A percentile compares a stretch with the other conserved stretches of the same genome.
These are phyloP conservation scores for Pemphigus obesinymphae DNA, from an alignment of 1,140 invertebrate genomes.

Conservation along the genomic window DNA sequence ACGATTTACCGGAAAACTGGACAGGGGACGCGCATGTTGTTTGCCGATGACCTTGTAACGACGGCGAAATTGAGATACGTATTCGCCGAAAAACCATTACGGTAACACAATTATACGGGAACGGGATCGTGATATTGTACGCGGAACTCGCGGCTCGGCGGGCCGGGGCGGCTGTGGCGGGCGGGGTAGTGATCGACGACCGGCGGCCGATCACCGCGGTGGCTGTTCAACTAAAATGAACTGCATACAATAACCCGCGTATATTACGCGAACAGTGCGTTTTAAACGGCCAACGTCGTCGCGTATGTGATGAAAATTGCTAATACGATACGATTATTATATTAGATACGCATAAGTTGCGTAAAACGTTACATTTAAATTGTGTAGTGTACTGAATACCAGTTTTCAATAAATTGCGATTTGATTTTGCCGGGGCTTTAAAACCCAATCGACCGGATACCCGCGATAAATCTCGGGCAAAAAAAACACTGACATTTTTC, in stretches of 20 bases:
- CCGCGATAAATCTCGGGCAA: too few species aligned
- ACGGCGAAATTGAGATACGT: constrained; percentile 35
- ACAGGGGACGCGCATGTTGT: constrained; percentile 38
- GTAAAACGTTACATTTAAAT: too few species aligned
- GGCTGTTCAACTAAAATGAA: constrained; percentile 16
- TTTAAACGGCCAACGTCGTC: too few species aligned
- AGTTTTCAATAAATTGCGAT: too few species aligned
- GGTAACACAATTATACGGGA: constrained; percentile 17
- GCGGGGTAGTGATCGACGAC: constrained; percentile 33
- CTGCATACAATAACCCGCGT: background rate
- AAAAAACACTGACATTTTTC: too few species aligned
- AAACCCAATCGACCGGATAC: too few species aligned
- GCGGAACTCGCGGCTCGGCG: too few species aligned
- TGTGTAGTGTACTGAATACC: too few species aligned
- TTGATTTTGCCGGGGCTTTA: too few species aligned
- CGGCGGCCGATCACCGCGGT: background rate
- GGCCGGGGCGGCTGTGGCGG: background rate
- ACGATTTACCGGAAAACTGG: constrained; percentile 32
- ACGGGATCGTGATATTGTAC: background rate
- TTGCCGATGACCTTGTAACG: constrained; percentile 28
- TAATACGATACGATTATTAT: background rate
- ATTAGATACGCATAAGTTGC: too few species aligned
- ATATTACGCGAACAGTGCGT: background rate
- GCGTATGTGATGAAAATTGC: too few species aligned
- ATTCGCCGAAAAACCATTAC: constrained; percentile 30